These are phyloP conservation scores for Athene cunicularia DNA, from an alignment of 2,113 vertebrate genomes.

Conservation along the genomic window DNA sequence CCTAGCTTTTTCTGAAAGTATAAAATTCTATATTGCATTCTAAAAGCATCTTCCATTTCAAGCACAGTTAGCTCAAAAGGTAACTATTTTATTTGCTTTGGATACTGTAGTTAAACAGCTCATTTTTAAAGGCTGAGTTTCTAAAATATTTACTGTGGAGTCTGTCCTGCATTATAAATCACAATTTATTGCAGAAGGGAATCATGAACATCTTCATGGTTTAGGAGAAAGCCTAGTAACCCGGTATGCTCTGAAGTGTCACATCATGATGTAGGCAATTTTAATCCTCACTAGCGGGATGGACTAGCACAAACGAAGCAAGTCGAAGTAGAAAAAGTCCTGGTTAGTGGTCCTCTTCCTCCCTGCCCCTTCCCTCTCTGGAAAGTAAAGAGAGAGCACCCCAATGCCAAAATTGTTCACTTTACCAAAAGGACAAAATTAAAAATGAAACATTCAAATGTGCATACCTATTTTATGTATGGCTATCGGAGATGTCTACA, in stretches of 20 bases:
- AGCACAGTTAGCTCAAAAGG: slow-evolving; percentile 4
- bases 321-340: background rate
- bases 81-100: slow-evolving; percentile 22
- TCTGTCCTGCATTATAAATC: background rate
- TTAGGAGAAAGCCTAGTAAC: background rate
- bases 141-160: background rate
- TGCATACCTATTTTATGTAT: background rate
- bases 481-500: background rate
- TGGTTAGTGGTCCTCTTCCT: background rate
- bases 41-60: background rate
- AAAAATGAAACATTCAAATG: background rate
- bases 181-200: background rate
- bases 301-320: background rate
- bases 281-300: background rate
- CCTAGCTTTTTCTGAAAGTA: background rate
- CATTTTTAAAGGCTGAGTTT: background rate
- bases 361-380: background rate
- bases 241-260: background rate
- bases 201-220: background rate
- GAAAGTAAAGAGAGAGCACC: background rate
- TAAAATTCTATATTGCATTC: background rate
- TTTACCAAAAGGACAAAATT: background rate
- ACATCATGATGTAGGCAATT: background rate
- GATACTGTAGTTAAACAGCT: background rate
- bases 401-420: background rate